Conservation (phyloP, 1,140 invertebrate species). For the Berghia stephanieae region DNA sequence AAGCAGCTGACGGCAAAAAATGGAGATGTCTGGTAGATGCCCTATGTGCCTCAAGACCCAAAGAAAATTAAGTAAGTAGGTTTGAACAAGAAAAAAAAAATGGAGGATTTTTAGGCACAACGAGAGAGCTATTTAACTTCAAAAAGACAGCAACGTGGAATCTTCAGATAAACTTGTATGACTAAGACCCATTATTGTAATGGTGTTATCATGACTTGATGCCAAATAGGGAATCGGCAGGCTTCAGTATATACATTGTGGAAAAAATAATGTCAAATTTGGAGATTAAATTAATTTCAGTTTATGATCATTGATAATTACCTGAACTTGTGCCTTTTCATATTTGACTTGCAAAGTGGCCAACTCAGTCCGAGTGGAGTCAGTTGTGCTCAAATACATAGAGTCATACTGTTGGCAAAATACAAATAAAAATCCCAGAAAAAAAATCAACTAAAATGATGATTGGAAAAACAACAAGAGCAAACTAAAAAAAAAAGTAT, state of each 20-base stretch:
- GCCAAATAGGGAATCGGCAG: neutral
- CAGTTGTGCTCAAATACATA: slow-evolving; percentile 43
- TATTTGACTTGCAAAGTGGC: slow-evolving; percentile 59
- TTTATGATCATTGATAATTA: slow-evolving; percentile 19
- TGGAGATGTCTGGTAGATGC: no score
- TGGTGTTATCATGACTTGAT: neutral
- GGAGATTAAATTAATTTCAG: neutral
- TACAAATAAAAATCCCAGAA: neutral
- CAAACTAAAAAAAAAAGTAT: neutral
- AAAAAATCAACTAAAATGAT: slow-evolving; percentile 8
- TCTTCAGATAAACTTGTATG: neutral
- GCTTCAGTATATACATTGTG: neutral
- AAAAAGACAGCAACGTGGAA: neutral
- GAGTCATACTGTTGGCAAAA: slow-evolving; percentile 40
- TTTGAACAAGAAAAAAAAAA: no score
- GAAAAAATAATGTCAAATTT: slow-evolving; percentile 21
- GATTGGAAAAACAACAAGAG: neutral
- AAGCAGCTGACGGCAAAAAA: no score
- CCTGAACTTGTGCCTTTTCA: slow-evolving; percentile 56
- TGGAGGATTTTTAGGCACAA: no score
- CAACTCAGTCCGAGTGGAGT: slow-evolving; percentile 54
- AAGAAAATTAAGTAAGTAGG: no score
- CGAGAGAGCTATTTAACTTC: no score
- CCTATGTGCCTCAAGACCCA: no score
- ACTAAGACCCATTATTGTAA: neutral